These are phyloP conservation scores for Epinephelus malabaricus DNA, from an alignment of 2,797 vertebrate genomes.

Conservation along the genomic window DNA sequence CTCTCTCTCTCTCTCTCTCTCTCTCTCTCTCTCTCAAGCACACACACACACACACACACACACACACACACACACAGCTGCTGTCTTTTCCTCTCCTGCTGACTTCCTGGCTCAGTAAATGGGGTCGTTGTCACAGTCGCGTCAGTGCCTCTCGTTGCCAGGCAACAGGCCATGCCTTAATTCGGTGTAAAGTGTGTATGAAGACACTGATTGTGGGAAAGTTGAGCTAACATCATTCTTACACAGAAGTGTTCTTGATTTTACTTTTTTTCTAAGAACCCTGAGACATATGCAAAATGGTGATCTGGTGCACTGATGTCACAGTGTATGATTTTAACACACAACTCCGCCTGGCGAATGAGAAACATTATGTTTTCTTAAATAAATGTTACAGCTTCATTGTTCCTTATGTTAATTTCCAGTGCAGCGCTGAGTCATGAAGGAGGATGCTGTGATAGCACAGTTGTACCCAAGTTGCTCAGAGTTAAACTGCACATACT, in stretches of 20 bases:
- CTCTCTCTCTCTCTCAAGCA: background rate
- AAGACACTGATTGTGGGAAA: constrained; percentile 52
- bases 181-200: constrained; percentile 52
- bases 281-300: background rate
- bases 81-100: constrained; percentile 74
- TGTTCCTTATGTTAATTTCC: background rate
- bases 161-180: constrained; percentile 75
- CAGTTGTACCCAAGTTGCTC: background rate
- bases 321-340: background rate
- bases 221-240: constrained; percentile 19
- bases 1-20: constrained; percentile 2
- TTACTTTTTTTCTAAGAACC: background rate
- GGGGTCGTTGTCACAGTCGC: constrained; percentile 69
- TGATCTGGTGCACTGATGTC: background rate
- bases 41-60: constrained; percentile 35
- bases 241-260: constrained; percentile 43
- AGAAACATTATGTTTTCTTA: background rate
- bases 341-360: background rate
- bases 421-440: background rate
- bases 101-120: constrained; percentile 82
- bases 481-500: constrained; percentile 2
- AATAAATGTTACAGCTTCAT: no score
- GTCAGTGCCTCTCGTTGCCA: constrained; percentile 71
- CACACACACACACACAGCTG: constrained; percentile 63
- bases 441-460: background rate